Evolutionary conservation across 2,888 invertebrate species (phyloP).

Genomic region (Ochropleura plecta): DNA sequence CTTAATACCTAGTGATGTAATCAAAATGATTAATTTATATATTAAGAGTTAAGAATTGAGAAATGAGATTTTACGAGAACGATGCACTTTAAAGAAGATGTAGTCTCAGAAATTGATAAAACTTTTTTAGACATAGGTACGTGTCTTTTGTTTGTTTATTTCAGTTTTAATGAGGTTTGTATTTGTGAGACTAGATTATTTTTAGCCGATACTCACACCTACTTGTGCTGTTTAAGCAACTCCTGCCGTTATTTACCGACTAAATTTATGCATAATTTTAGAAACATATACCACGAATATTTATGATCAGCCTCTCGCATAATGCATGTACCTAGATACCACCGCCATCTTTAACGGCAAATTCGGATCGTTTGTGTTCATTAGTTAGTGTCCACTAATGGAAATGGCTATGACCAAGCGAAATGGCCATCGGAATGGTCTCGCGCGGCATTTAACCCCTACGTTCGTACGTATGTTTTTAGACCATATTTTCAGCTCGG

Average conservation of each 20-base stretch:
- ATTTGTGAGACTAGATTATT: no score
- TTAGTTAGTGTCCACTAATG: constrained; percentile 86
- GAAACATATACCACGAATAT: constrained; percentile 32
- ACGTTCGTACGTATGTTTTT: constrained; percentile 62
- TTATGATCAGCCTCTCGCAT: constrained; percentile 26
- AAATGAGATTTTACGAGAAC: not conserved
- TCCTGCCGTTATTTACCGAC: not conserved
- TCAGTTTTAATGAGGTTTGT: no score
- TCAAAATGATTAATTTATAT: constrained; percentile 14
- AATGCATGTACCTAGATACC: constrained; percentile 39
- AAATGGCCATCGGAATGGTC: constrained; percentile 79
- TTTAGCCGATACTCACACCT: no score
- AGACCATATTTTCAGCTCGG: constrained; percentile 53
- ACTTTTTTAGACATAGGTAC: no score
- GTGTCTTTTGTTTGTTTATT: no score
- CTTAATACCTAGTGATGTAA: not conserved
- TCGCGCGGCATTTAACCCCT: constrained; percentile 77
- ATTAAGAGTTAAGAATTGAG: not conserved
- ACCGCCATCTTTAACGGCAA: constrained; percentile 71
- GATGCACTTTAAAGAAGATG: not conserved
- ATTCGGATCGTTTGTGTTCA: constrained; percentile 84
- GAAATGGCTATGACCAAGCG: constrained; percentile 79
- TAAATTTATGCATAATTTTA: not conserved
- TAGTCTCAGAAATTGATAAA: not conserved
- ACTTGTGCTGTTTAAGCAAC: no score